Evolutionary conservation across 92 coral and sea anemone species (phyloP), one percentile per base, ranked within the genome.

Genomic region (Blastomussa wellsi): DNA sequence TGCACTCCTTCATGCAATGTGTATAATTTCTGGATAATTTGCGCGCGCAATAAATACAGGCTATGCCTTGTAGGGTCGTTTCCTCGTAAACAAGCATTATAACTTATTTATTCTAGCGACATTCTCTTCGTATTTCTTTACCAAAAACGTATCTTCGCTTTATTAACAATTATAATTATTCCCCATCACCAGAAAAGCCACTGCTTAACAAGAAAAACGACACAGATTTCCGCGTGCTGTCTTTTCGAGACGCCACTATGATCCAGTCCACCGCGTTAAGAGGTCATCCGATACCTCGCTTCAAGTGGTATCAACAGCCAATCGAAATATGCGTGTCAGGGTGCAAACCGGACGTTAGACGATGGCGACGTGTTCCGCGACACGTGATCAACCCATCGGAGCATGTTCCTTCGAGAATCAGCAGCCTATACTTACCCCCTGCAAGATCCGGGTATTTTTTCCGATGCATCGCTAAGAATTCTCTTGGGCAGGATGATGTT

Each of bases 231-330:
- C 79, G 60, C 37, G 72, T 82, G 44, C 68, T 90, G 60, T 80
- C 90, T 11, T 90, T 71, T 68, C 76, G 57, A 60, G 90, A 83
- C 7, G 81, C 93, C 72, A 86, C 89, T 26, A 87, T 85, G 64
- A 88, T 94, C 28, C 88, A 88, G 38, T 89, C 89, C 52, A 89
- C 88, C 26, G 93, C 91, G 31, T 62, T 94, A 57, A 86, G 92
- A 41, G 98, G 95, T 11, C 91, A 92, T 20, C 98, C 98, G 0
- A 81, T 68, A 20, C 98, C 98, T 33, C 88, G 77, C 86, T 94
- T 90, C 85, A 72, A 47, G 48, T 94, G 98, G 98, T 93, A 74
- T 73, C 89, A 77, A 53, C 98, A 94, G 76, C 83, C 72, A 81
- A 91, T 90, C 60, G 82, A 74, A n/a, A 88, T 79, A 68, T 92